Evolutionary conservation across 2,888 invertebrate genomes (phyloP).

Genomic region (Callyntrura sp.): DNA sequence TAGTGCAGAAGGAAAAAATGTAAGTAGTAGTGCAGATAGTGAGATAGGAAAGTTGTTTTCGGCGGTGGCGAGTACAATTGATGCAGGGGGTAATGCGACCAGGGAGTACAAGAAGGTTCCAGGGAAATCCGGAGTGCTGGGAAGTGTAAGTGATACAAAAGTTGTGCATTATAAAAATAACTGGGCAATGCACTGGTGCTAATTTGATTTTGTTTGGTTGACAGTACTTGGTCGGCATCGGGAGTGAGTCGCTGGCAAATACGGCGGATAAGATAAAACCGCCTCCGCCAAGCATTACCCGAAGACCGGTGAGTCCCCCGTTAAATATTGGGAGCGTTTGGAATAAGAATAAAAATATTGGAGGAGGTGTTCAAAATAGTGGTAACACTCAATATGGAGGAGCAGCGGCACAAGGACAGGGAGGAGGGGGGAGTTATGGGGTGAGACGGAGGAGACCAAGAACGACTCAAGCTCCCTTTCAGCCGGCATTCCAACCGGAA

Average conservation of each 20-base stretch:
- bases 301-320: not conserved
- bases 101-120: not conserved
- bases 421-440: not conserved
- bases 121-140: slow-evolving; percentile 49
- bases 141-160: slow-evolving; percentile 63
- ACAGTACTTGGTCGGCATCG: slow-evolving; percentile 61
- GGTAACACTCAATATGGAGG: not conserved
- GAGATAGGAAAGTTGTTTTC: no score
- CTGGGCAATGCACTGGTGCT: not conserved
- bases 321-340: slow-evolving; percentile 32
- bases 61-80: no score
- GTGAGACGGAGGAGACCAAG: slow-evolving; percentile 29
- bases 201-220: not conserved
- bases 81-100: not conserved
- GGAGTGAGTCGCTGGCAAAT: slow-evolving; percentile 43
- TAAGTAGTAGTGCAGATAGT: no score
- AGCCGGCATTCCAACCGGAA: not conserved
- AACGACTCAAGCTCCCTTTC: not conserved
- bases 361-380: not conserved
- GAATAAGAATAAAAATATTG: slow-evolving; percentile 10
- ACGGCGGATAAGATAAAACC: slow-evolving; percentile 39
- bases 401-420: not conserved
- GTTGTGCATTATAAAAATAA: not conserved
- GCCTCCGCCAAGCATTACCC: slow-evolving; percentile 34
- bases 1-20: no score